phyloP scores from a whole-genome alignment of 2,888 invertebrate species.

The Lysandra coridon region DNA sequence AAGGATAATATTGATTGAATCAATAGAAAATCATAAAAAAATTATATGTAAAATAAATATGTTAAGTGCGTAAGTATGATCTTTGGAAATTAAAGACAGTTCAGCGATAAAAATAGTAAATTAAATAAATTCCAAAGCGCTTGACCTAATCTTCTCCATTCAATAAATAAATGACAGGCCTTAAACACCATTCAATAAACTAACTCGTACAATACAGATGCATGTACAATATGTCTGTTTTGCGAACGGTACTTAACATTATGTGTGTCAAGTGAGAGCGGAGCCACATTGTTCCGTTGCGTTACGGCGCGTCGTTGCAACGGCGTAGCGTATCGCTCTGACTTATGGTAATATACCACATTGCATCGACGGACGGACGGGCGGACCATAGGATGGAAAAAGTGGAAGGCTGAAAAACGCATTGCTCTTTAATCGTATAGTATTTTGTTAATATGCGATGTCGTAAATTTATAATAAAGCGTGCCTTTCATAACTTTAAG shows the following conservation, averaged over 20 bases:
- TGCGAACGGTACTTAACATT: slow-evolving; percentile 42
- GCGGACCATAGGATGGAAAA: too few species aligned
- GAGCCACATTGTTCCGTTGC: not conserved
- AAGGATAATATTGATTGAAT: too few species aligned
- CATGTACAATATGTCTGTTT: slow-evolving; percentile 41
- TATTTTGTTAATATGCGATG: too few species aligned
- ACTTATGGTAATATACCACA: not conserved
- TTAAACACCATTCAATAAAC: slow-evolving; percentile 30
- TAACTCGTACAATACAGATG: slow-evolving; percentile 39
- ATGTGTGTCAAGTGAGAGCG: slow-evolving; percentile 37
- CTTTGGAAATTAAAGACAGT: not conserved
- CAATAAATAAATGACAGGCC: slow-evolving; percentile 28
- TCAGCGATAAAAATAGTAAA: not conserved
- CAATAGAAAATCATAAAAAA: not conserved
- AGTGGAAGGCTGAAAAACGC: too few species aligned
- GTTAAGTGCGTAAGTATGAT: not conserved
- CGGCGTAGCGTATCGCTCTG: not conserved
- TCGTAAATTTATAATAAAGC: too few species aligned
- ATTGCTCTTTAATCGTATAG: too few species aligned
- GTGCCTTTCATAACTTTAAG: too few species aligned
- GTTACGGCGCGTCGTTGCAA: not conserved
- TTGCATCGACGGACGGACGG: too few species aligned
- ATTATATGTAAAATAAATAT: not conserved
- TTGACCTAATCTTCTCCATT: slow-evolving; percentile 14
- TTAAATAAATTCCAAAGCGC: not conserved